Evolutionary conservation across 2,113 vertebrate genomes (phyloP).

Genomic region (Tenebrosternarchus preto): DNA sequence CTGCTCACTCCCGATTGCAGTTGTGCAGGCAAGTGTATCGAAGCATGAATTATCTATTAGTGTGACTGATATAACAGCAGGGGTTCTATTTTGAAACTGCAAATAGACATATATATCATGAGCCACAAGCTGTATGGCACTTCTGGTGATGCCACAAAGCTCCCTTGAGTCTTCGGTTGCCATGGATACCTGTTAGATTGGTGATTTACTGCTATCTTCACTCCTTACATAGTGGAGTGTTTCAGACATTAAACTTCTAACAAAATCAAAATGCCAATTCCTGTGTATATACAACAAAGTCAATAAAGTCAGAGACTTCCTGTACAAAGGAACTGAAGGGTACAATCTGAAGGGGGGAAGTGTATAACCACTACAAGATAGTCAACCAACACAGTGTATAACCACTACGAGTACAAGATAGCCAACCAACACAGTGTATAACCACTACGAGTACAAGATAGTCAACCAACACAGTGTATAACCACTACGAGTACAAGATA

Average conservation of each 20-base stretch:
- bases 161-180: constrained; percentile 11
- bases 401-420: constrained; percentile 35
- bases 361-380: constrained; percentile 38
- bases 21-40: constrained; percentile 50
- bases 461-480: constrained; percentile 29
- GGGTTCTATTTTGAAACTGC: constrained; percentile 48
- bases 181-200: constrained; percentile 22
- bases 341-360: neutral
- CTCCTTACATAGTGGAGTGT: neutral
- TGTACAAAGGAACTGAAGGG: neutral
- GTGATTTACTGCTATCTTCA: neutral
- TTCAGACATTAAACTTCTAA: neutral
- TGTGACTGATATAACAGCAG: constrained; percentile 56
- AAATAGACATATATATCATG: constrained; percentile 56
- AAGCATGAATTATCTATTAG: constrained; percentile 54
- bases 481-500: constrained; percentile 35
- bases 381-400: constrained; percentile 29
- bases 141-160: constrained; percentile 45
- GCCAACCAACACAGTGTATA: constrained; percentile 30
- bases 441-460: constrained; percentile 35
- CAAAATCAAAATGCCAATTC: neutral
- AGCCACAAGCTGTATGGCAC: constrained; percentile 40
- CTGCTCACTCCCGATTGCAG: constrained; percentile 52
- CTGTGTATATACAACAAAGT: neutral
- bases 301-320: neutral